Evolutionary conservation across 2,113 vertebrate species (phyloP).

Genomic region (Noctilio leporinus): DNA sequence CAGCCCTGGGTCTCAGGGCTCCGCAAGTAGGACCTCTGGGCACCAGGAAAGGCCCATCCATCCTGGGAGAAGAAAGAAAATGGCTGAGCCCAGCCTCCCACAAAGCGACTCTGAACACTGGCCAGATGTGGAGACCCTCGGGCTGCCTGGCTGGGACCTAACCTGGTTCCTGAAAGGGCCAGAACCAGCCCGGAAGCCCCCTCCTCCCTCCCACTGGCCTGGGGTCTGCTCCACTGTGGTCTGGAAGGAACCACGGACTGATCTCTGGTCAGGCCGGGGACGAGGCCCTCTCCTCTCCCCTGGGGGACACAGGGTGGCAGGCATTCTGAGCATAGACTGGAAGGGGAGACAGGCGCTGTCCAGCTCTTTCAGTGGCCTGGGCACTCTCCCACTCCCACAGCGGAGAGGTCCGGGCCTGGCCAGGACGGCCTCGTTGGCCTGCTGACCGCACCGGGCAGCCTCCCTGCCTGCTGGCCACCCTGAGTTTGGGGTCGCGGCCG

Average conservation of each 20-base stretch:
- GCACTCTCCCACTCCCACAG: background rate
- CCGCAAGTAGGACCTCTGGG: background rate
- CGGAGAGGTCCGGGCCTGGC: background rate
- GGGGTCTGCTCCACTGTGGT: background rate
- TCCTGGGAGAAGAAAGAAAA: conserved; percentile 64
- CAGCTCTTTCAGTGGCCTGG: background rate
- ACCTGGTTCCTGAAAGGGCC: background rate
- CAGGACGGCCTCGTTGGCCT: background rate
- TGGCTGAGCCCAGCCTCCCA: conserved; percentile 64
- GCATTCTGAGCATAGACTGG: background rate
- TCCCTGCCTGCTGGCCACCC: background rate
- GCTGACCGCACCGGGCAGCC: background rate
- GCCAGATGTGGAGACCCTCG: conserved; percentile 22
- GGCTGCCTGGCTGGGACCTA: background rate
- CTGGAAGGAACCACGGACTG: background rate
- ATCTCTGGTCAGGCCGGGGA: background rate
- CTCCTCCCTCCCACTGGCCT: background rate
- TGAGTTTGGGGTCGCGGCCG: conserved; percentile 34
- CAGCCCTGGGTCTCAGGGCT: background rate
- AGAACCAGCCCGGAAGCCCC: background rate
- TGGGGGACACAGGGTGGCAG: conserved; percentile 26
- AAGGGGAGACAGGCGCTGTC: conserved; percentile 49
- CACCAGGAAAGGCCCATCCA: background rate
- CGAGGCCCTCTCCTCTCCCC: background rate
- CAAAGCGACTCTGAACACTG: conserved; percentile 47